Base-by-base conservation (phyloP, 2,888 invertebrate genomes). In the Andrena minutula region DNA sequence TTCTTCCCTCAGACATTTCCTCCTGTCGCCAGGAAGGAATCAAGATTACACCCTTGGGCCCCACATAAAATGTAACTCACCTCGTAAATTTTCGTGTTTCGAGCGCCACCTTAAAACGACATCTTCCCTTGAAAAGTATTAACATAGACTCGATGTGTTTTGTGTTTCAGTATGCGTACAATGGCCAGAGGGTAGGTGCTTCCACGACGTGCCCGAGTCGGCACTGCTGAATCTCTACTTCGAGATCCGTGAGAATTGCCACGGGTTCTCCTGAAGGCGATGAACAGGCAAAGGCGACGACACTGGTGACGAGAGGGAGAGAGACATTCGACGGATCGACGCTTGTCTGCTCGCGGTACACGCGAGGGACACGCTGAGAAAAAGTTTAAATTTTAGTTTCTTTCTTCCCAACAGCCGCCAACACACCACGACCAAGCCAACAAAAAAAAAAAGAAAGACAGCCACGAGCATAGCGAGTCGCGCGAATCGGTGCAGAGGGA, bases 131-230 rank as follows among this genome's bases (percentile, higher is more conserved):
- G 23, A 56, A 0, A 4, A 5, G 26, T 12, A 4, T 26, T 68
- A 63, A 63, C 63, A 0, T 7, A n/a, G n/a, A n/a, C 0, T 12
- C 2, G 41, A 30, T 1, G 68, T 51, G 90, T 92, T 93, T 41
- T 94, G 94, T 96, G 96, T 97, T 96, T 94, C 97, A 96, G 97
- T 98, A 94, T 97, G 97, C 95, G 97, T 98, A 94, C 98, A 97
- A 95, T 98, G 98, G 98, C 97, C 97, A 90, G 97, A 97, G 96
- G 97, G 97, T 97, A 96, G 96, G 96, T 95, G 92, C 89, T 92
- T 93, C 92, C 92, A 93, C 89, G 91, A 93, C 88, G 92, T 93
- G 90, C 91, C 92, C 51, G 92, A 92, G 87, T 92, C 93, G 92
- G 92, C 93, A 91, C 86, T 93, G 86, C 90, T 92, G 90, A 93